Base-by-base conservation (phyloP, 2,113 vertebrate species). In the Bubalus kerabau region DNA sequence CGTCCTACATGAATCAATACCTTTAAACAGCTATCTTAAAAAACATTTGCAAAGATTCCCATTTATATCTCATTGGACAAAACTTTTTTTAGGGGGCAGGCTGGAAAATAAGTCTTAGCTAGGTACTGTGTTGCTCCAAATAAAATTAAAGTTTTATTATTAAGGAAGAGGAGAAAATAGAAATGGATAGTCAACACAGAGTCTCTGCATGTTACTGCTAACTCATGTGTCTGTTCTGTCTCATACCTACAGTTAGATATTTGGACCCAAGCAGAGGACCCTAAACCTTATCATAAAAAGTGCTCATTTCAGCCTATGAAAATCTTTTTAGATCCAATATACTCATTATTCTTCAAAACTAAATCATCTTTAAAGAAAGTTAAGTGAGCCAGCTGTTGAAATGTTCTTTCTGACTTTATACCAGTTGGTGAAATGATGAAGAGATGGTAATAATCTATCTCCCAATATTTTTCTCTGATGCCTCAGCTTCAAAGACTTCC, bases 401-500 rank as follows among this genome's bases (percentile, higher is more conserved):
- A 86, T 89, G 86, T 82, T 89, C 57, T 93, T 80, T 92, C 56
- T 86, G 80, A 96, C 4, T 94, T 14, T 74, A 16, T 16, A 62
- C 43, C 52, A 54, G 46, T 52, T 83, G 80, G 40, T 92, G 90
- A 97, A 87, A 94, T 93, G 82, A 93, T 82, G 91, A 95, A 95
- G 87, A 67, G 15, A 50, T 56, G 4, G 36, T 76, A 40, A 78
- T 32, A 67, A 50, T 88, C 59, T 50, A 85, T 17, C 32, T 86
- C 64, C 36, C 87, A 84, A 90, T 74, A 88, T 30, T 92, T 92
- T 81, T 81, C 56, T 96, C 67, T 85, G 78, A 91, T 59, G 24
- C 52, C n/a, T 76, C 56, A 92, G 67, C 82, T 97, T 93, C 56
- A 86, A 92, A 91, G 43, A 86, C 64, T 91, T 71, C 23, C 46